Conservation (phyloP, 1,140 invertebrate species). For the Trissolcus basalis region DNA sequence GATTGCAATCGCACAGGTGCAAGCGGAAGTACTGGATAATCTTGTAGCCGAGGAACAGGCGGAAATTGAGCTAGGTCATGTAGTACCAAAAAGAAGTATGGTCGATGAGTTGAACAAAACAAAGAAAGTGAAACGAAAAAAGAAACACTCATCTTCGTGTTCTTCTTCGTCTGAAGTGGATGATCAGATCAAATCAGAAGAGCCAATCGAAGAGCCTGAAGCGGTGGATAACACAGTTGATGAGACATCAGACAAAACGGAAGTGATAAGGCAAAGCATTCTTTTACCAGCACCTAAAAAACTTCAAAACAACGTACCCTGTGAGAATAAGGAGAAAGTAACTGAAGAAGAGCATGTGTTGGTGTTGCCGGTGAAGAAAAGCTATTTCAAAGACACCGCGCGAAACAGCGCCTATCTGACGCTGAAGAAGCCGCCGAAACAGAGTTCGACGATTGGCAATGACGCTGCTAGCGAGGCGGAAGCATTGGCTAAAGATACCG, state of each 20-base stretch:
- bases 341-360: conserved; percentile 28
- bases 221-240: background rate
- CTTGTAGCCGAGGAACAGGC: conserved; percentile 74
- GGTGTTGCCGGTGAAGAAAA: conserved; percentile 65
- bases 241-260: conserved; percentile 24
- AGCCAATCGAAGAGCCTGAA: conserved; percentile 20
- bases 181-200: conserved; percentile 16
- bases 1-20: conserved; percentile 67
- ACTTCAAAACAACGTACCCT: background rate
- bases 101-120: conserved; percentile 23
- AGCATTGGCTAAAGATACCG: conserved; percentile 64
- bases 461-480: conserved; percentile 37
- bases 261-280: conserved; percentile 68
- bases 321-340: background rate
- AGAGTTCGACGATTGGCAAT: conserved; percentile 45
- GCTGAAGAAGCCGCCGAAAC: conserved; percentile 59
- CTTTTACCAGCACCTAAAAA: conserved; percentile 63
- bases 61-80: conserved; percentile 64
- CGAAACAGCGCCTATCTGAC: conserved; percentile 71
- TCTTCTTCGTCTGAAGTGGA: conserved; percentile 35
- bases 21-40: conserved; percentile 72
- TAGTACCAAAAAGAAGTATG: conserved; percentile 56
- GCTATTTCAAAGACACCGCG: conserved; percentile 67
- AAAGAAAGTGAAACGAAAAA: conserved; percentile 55
- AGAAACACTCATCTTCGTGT: conserved; percentile 38